Evolutionary conservation across 1,140 invertebrate genomes (phyloP).

Genomic region (Drosophila mojavensis): DNA sequence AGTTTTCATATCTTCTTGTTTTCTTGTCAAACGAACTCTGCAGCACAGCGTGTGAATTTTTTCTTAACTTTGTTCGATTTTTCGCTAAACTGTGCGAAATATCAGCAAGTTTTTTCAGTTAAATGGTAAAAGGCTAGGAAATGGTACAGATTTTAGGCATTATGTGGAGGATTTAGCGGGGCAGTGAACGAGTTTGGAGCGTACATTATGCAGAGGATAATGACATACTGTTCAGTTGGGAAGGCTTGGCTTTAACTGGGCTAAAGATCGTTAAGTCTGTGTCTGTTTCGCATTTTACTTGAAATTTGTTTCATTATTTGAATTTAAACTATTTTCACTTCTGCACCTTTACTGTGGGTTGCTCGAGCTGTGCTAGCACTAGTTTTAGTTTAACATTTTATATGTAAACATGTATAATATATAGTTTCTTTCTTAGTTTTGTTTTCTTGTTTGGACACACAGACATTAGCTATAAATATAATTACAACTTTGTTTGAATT

Average conservation of each 20-base stretch:
- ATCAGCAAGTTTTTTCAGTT: conserved; percentile 50
- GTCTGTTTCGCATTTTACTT: neutral
- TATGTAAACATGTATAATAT: conserved; percentile 8
- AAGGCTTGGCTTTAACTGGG: conserved; percentile 28
- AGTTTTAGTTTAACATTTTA: conserved; percentile 17
- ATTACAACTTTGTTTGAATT: conserved; percentile 31
- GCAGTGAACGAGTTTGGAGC: conserved; percentile 51
- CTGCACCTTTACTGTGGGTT: conserved; percentile 42
- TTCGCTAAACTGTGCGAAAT: conserved; percentile 57
- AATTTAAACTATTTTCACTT: conserved; percentile 8
- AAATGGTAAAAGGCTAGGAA: conserved; percentile 14
- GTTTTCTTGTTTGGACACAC: conserved; percentile 47
- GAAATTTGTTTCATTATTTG: neutral
- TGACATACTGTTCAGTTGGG: conserved; percentile 25
- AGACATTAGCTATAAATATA: conserved; percentile 50
- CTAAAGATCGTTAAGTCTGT: conserved; percentile 11
- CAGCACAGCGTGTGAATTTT: conserved; percentile 53
- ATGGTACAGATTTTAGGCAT: conserved; percentile 12
- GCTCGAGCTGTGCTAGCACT: conserved; percentile 39
- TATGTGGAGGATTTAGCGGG: conserved; percentile 21
- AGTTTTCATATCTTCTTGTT: conserved; percentile 36
- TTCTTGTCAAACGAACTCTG: conserved; percentile 44
- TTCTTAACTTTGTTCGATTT: conserved; percentile 57
- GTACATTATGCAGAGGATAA: neutral
- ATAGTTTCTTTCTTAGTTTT: no score